Base-by-base conservation (phyloP, 2,113 vertebrate genomes). In the Erythrolamprus reginae region DNA sequence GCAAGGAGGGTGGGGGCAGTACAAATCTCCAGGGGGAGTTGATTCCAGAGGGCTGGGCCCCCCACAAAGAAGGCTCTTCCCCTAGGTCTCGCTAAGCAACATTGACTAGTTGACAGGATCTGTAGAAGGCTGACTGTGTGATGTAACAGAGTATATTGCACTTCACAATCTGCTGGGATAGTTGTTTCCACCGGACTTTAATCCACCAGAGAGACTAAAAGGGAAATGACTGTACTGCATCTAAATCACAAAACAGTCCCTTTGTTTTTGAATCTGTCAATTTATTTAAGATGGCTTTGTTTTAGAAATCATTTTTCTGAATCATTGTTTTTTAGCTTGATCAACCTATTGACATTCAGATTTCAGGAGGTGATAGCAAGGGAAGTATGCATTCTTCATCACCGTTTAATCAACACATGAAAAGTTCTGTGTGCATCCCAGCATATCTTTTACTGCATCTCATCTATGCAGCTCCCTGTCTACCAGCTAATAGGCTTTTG, bases 401-500 rank as follows among this genome's bases (percentile, higher is more conserved):
- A 1, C 28, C 7, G 17, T 53, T 42, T 45, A 84, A 0, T 45
- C 33, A 77, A 82, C 0, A 23, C 33, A 82, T 0, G 42, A 5
- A 4, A 4, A 0, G 3, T 84, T 61, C 82, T 5, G 50, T 10
- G 2, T 47, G 0, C 28, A 21, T 65, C 47, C 61, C 38, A 1
- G 0, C 23, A 65, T 4, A 13, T n/a, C 21, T 89, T 92, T 70
- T 10, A 45, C 83, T n/a, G 12, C 90, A 55, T 26, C 28, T 77
- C 19, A 4, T 87, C 1, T 7, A 92, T 53, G 83, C n/a, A 33
- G 0, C 4, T 87, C 45, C 55, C 0, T 6, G 24, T 85, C 85
- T 50, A 10, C 91, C 83, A 23, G 9, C 84, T 91, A 93, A 91
- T 91, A 65, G 84, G 50, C 51, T 48, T 93, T 93, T 91, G 91